phyloP scores from a whole-genome alignment of 2,797 vertebrate species.

The Sebastes vulpes region DNA sequence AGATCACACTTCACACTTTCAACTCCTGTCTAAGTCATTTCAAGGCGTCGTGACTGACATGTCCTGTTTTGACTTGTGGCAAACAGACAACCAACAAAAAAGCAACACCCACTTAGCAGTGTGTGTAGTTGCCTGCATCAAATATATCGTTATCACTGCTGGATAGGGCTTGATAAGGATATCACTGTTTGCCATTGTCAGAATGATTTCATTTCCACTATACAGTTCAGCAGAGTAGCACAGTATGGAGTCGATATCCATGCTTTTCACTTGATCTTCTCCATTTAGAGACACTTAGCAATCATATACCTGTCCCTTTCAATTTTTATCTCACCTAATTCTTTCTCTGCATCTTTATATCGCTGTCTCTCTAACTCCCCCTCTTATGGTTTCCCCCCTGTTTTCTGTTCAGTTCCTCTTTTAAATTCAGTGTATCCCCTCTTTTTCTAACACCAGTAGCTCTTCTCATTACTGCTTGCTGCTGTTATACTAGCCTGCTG shows the following conservation, averaged over 20 bases:
- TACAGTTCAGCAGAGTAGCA: slow-evolving; percentile 6
- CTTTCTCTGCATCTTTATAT: slow-evolving; percentile 5
- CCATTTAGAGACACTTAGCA: slow-evolving; percentile 37
- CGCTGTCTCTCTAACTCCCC: background rate
- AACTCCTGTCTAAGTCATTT: slow-evolving; percentile 34
- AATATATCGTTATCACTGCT: slow-evolving; percentile 29
- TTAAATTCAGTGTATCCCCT: slow-evolving; percentile 25
- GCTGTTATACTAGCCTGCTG: slow-evolving; percentile 43
- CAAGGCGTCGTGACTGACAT: slow-evolving; percentile 34
- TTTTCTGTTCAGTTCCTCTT: slow-evolving; percentile 26
- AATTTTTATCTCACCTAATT: slow-evolving; percentile 17
- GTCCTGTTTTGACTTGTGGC: slow-evolving; percentile 21
- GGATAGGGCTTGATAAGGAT: background rate
- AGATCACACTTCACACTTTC: slow-evolving; percentile 17
- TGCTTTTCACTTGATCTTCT: slow-evolving; percentile 27
- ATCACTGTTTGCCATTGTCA: slow-evolving; percentile 36
- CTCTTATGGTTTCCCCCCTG: background rate
- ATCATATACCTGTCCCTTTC: background rate
- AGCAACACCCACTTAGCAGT: slow-evolving; percentile 10
- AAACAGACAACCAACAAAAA: slow-evolving; percentile 4
- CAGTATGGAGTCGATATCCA: slow-evolving; percentile 20
- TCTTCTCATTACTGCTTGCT: slow-evolving; percentile 44
- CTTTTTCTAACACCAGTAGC: slow-evolving; percentile 47
- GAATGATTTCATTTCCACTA: slow-evolving; percentile 30
- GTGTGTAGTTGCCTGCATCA: slow-evolving; percentile 1